phyloP scores from a whole-genome alignment of 2,797 vertebrate genomes.

The Sebastes hopkinsi region DNA sequence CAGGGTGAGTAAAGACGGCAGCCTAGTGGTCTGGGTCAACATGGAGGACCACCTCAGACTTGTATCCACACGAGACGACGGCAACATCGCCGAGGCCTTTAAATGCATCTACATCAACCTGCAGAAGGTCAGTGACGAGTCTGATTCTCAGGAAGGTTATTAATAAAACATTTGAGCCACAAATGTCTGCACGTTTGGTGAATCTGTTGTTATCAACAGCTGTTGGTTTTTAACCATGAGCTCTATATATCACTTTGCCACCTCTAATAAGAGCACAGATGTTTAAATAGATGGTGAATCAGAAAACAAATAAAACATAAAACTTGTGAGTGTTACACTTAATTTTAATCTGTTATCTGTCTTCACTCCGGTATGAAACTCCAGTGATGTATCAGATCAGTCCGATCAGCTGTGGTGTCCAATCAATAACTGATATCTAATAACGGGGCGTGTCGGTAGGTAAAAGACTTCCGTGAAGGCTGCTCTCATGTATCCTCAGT shows the following conservation, averaged over 20 bases:
- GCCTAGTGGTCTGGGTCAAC: constrained; percentile 77
- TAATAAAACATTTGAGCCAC: background rate
- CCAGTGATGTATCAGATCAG: too few species aligned
- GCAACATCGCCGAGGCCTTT: constrained; percentile 73
- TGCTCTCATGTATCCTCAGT: too few species aligned
- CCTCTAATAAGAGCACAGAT: background rate
- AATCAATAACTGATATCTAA: too few species aligned
- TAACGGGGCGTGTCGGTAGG: too few species aligned
- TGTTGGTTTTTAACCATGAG: background rate
- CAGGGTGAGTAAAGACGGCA: constrained; percentile 74
- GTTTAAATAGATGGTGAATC: too few species aligned
- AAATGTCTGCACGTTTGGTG: background rate
- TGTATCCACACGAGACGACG: constrained; percentile 60
- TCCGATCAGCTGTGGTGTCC: fast-evolving
- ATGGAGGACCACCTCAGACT: constrained; percentile 79
- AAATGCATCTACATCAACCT: constrained; percentile 50
- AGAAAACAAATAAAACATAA: too few species aligned
- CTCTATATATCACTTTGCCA: background rate
- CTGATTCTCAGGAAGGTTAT: background rate
- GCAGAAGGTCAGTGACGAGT: constrained; percentile 43
- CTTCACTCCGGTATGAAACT: too few species aligned
- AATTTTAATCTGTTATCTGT: too few species aligned
- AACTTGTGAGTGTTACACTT: too few species aligned
- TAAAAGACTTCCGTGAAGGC: too few species aligned
- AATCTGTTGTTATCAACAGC: background rate